These are phyloP conservation scores for Ariopsis seemanni DNA, from an alignment of 2,113 vertebrate species.

Conservation along the genomic window DNA sequence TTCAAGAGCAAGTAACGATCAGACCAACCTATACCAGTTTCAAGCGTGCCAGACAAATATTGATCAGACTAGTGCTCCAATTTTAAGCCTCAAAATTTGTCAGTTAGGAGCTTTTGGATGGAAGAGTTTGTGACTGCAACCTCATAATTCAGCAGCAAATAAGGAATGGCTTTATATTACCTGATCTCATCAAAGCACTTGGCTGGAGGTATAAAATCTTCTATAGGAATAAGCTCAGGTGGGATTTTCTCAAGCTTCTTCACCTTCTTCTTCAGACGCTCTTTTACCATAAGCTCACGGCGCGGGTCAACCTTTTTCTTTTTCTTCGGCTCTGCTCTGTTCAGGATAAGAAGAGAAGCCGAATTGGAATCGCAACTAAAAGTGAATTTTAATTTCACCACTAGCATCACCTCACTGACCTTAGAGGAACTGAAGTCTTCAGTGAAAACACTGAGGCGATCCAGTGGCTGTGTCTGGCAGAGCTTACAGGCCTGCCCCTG, in stretches of 20 bases:
- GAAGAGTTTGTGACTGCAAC: neutral
- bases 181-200: conserved; percentile 80
- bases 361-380: neutral
- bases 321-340: conserved; percentile 88
- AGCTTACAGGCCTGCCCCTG: conserved; percentile 63
- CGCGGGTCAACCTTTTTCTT: conserved; percentile 90
- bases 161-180: conserved; percentile 61
- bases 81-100: neutral
- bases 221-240: conserved; percentile 90
- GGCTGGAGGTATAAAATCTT: conserved; percentile 80
- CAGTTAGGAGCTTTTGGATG: neutral
- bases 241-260: conserved; percentile 83
- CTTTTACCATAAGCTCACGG: conserved; percentile 78
- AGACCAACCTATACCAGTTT: no score
- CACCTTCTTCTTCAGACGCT: conserved; percentile 87
- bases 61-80: neutral
- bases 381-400: neutral
- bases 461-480: conserved; percentile 71
- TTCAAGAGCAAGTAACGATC: no score
- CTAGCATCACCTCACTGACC: conserved; percentile 68
- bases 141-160: neutral
- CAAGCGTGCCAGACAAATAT: no score
- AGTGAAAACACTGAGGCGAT: conserved; percentile 74
- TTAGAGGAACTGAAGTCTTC: conserved; percentile 77
- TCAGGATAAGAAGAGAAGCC: neutral